These are phyloP conservation scores for Brachionus calyciflorus DNA, from an alignment of 1,140 invertebrate genomes.

Conservation along the genomic window DNA sequence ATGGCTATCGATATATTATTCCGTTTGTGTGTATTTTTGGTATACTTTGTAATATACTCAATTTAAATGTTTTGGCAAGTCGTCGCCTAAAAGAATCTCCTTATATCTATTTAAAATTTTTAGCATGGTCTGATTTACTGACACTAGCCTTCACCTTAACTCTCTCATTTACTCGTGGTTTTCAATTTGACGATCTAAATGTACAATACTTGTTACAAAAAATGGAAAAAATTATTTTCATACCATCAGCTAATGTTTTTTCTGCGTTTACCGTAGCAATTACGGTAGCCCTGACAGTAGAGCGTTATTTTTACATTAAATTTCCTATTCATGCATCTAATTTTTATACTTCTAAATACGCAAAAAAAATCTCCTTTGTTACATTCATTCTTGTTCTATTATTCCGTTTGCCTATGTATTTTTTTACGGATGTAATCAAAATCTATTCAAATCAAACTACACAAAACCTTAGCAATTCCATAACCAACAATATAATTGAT, in stretches of 20 bases:
- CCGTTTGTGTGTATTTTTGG: conserved; percentile 54
- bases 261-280: conserved; percentile 54
- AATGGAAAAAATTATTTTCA: conserved; percentile 52
- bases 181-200: conserved; percentile 51
- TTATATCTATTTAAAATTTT: conserved; percentile 54
- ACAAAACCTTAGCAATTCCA: neutral
- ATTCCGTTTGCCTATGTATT: conserved; percentile 28
- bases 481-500: neutral
- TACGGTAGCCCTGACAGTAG: conserved; percentile 54
- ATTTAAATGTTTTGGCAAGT: conserved; percentile 54
- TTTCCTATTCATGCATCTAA: conserved; percentile 39
- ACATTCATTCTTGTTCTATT: neutral
- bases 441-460: neutral
- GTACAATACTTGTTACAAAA: conserved; percentile 2
- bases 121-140: conserved; percentile 52
- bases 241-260: conserved; percentile 54
- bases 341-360: conserved; percentile 35
- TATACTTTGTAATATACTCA: conserved; percentile 55
- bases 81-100: conserved; percentile 54
- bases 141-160: conserved; percentile 52
- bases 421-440: conserved; percentile 32
- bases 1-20: conserved; percentile 49
- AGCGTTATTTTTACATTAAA: conserved; percentile 51
- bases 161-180: conserved; percentile 48
- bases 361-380: neutral